Base-by-base conservation (phyloP, 2,888 invertebrate genomes). In the Auanema sp. region DNA sequence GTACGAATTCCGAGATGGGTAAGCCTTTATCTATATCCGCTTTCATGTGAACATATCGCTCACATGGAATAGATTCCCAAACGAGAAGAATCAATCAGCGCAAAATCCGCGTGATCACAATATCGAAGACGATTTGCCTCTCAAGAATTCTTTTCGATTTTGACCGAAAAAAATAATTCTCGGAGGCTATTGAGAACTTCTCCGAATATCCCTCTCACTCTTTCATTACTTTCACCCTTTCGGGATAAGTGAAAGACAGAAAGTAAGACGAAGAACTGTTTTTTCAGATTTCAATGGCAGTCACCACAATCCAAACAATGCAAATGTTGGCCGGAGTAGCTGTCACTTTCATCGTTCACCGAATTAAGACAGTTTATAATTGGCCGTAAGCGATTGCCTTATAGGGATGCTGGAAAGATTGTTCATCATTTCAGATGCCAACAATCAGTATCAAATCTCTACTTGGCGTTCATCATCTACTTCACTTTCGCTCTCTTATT, bases 1-100 rank as follows among this genome's bases (percentile, higher is more conserved):
- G 73, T 85, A 67, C 66, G 78, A 24, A 51, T 73, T 23, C 94
- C 95, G 1, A 84, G 71, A 67, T 79, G 76, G 78, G 77, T 81
- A 60, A 40, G 63, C 18, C 18, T 14, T 16, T 2, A 14, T 47
- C 14, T 14, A 4, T 3, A 57, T 12, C 18, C 16, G 41, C 1
- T 60, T 25, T 24, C 21, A 43, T 44, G 40, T 24, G 14, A 1
- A 2, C n/a, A 14, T 40, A 24, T 42, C 23, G 16, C 18, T 47
- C 4, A 33, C 33, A n/a, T n/a, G n/a, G n/a, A n/a, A n/a, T n/a
- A n/a, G n/a, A n/a, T n/a, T n/a, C n/a, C n/a, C n/a, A n/a, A n/a
- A n/a, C n/a, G n/a, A n/a, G n/a, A n/a, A n/a, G n/a, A n/a, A n/a
- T n/a, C n/a, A n/a, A n/a, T n/a, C n/a, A n/a, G n/a, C n/a, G n/a